Percentiles rank a stretch among this genome's conserved stretches.
These are phyloP conservation scores for Coecobrya sp. DNA, from an alignment of 2,888 invertebrate genomes.

Conservation along the genomic window DNA sequence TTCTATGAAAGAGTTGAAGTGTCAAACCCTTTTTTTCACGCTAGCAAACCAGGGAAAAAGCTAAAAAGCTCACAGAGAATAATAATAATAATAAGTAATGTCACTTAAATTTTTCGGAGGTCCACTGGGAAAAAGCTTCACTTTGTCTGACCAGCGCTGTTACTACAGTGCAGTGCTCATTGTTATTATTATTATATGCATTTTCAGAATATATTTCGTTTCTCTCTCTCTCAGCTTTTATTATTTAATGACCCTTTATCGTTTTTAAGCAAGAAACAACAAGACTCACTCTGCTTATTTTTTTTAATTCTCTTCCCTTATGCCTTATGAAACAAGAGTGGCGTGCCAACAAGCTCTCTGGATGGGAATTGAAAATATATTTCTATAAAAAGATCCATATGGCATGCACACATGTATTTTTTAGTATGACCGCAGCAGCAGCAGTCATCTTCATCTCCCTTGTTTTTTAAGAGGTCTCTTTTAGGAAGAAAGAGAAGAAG, in stretches of 20 bases:
- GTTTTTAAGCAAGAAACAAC: background rate
- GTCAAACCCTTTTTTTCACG: constrained; percentile 58
- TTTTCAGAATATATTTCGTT: background rate
- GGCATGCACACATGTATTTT: background rate
- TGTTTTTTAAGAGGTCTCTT: background rate
- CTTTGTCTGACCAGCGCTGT: background rate
- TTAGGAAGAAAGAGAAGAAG: background rate
- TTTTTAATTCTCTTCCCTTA: background rate
- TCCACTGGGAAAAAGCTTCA: background rate
- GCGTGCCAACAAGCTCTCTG: background rate
- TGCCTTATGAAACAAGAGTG: background rate
- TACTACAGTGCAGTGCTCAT: background rate
- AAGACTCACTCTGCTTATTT: background rate
- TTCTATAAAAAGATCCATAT: background rate
- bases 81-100: background rate
- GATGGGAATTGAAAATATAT: background rate
- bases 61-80: background rate
- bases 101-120: background rate
- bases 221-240: background rate
- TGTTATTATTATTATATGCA: background rate
- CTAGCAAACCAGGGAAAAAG: constrained; percentile 33
- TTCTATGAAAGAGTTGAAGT: constrained; percentile 32
- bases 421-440: constrained; percentile 12
- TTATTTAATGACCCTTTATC: background rate
- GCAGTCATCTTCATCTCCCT: background rate